Conservation (phyloP, 2,113 vertebrate species). For the Picathartes gymnocephalus region DNA sequence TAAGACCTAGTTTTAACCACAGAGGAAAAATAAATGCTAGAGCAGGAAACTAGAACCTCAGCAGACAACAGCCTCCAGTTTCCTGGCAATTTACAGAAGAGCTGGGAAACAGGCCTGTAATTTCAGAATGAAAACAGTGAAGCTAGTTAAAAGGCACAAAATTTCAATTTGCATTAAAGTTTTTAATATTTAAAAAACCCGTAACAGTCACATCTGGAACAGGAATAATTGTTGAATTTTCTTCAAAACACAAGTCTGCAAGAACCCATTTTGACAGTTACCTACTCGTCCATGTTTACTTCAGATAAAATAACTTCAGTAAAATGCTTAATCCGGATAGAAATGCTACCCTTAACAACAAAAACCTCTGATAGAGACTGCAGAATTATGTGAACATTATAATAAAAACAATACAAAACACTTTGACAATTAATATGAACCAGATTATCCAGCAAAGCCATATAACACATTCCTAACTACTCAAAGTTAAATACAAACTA, state of each 20-base stretch:
- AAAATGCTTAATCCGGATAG: not conserved
- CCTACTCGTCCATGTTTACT: not conserved
- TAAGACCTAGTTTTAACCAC: not conserved
- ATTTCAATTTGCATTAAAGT: not conserved
- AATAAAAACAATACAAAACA: not conserved
- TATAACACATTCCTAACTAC: not conserved
- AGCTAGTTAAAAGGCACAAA: not conserved
- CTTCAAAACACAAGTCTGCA: not conserved
- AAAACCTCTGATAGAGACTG: not conserved
- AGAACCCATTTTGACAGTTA: not conserved
- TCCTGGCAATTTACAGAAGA: slow-evolving; percentile 1
- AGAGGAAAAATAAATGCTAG: not conserved
- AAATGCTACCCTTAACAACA: not conserved
- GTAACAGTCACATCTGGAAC: not conserved
- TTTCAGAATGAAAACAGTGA: slow-evolving; percentile 16
- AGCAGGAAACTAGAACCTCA: not conserved
- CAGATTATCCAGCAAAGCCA: not conserved
- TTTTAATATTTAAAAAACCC: not conserved
- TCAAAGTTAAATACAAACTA: not conserved
- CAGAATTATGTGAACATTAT: not conserved
- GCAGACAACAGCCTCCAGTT: not conserved
- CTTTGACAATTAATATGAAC: not conserved
- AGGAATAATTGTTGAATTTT: not conserved
- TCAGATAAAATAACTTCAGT: not conserved
- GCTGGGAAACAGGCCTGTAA: not conserved